These are phyloP conservation scores for Autographa pulchrina DNA, from an alignment of 2,888 invertebrate species.

Conservation along the genomic window DNA sequence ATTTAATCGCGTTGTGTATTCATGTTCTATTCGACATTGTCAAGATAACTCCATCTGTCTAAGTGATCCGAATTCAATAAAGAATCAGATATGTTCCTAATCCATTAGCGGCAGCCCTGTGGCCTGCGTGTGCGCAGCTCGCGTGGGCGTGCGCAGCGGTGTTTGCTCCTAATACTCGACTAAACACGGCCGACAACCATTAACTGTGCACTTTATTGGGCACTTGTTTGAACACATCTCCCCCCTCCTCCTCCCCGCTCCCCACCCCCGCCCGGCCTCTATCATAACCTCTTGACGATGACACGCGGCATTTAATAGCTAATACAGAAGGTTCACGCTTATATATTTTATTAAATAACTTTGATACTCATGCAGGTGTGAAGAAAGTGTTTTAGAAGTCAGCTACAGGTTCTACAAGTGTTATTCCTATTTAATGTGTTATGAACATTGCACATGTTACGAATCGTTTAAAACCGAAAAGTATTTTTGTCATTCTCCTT, in stretches of 20 bases:
- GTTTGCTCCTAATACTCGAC: slow-evolving; percentile 61
- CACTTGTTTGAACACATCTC: slow-evolving; percentile 42
- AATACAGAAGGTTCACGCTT: slow-evolving; percentile 6
- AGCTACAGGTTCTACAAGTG: too few species aligned
- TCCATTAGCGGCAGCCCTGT: slow-evolving; percentile 37
- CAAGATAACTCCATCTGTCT: too few species aligned
- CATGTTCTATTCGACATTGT: too few species aligned
- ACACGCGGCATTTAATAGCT: not conserved
- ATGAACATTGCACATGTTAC: too few species aligned
- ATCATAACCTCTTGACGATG: slow-evolving; percentile 6
- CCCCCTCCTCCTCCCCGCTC: not conserved
- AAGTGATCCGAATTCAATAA: not conserved
- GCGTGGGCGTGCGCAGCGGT: slow-evolving; percentile 54
- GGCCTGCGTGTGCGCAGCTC: slow-evolving; percentile 34
- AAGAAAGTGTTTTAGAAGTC: too few species aligned
- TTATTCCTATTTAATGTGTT: too few species aligned
- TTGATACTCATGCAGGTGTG: too few species aligned
- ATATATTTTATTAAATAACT: not conserved
- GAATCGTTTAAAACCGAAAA: too few species aligned
- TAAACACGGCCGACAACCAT: slow-evolving; percentile 53
- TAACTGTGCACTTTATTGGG: slow-evolving; percentile 60
- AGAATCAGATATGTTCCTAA: not conserved
- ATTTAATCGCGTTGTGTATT: too few species aligned
- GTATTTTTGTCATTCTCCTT: too few species aligned
- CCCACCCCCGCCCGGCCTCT: not conserved